Conservation (phyloP, 1,140 invertebrate genomes). For the Atta colombica region DNA sequence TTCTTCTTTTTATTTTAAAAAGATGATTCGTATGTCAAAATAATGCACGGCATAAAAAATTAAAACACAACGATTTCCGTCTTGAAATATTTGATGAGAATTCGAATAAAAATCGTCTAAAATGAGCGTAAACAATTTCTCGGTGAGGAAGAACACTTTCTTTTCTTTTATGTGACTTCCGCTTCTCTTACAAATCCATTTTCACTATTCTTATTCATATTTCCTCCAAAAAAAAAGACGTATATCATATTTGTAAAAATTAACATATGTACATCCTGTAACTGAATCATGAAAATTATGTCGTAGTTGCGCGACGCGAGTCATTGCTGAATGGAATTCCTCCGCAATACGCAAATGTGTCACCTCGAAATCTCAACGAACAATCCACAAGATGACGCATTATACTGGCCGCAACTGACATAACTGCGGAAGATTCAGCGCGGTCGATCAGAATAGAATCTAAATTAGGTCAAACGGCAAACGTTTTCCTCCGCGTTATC, state of each 20-base stretch:
- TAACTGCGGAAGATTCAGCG: conserved; percentile 8
- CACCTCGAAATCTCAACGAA: conserved; percentile 3
- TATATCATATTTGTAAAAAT: not conserved
- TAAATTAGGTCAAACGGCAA: conserved; percentile 65
- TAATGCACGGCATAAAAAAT: not conserved
- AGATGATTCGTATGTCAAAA: not conserved
- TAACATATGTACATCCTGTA: not conserved
- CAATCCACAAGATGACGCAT: conserved; percentile 24
- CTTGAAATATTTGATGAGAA: not conserved
- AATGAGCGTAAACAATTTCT: not conserved
- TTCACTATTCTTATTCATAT: not conserved
- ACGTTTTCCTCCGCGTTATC: conserved; percentile 50
- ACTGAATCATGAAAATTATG: not conserved
- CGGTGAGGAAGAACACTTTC: not conserved
- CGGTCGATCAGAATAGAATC: conserved; percentile 67
- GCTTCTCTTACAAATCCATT: not conserved
- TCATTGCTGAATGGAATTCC: conserved; percentile 24
- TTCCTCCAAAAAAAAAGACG: not conserved
- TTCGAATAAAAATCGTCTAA: not conserved
- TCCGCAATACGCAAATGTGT: not conserved
- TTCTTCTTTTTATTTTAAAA: too few relatives aligned
- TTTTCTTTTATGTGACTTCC: conserved; percentile 10
- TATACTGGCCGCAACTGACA: not conserved
- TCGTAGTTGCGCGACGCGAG: not conserved
- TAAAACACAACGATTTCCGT: not conserved